Base-by-base conservation (phyloP, 2,888 invertebrate species). In the Apodemia duryi region DNA sequence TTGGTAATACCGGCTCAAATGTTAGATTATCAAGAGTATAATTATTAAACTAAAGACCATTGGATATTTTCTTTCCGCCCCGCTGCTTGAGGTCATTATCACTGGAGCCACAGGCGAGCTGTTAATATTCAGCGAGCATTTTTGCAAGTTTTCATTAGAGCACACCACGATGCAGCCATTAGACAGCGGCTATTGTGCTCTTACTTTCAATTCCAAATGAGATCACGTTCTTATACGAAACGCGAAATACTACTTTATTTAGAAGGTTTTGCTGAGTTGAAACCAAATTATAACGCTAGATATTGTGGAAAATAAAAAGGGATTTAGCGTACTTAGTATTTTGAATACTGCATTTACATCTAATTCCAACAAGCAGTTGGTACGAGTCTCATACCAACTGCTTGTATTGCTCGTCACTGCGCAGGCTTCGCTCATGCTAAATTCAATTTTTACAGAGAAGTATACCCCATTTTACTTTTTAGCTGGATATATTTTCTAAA, bases 161-260 rank as follows among this genome's bases (percentile, higher is more conserved):
- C 7, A 35, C 32, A 35, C 13, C 32, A 35, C 32, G 57, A 13
- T 60, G 57, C 35, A 32, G 54, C 57, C 57, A 60, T 60, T 60
- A 60, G 13, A 35, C 13, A n/a, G 57, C 32, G 57, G 57, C 57
- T 13, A 60, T 60, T 32, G 57, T 60, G 57, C n/a, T 60, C n/a
- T 60, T 32, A 60, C 57, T 60, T 60, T 35, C 57, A 60, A 60
- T 60, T 60, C 57, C 57, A 60, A 60, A 60, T 60, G 57, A 60
- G 57, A 35, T 60, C 57, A 60, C 57, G 57, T 57, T 35, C 32
- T 6, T 60, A 32, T 60, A 60, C 57, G 6, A 60, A 60, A 60
- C 35, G 57, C 57, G 6, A 60, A 60, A 60, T 32, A 57, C 57
- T 10, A 57, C 57, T 57, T 57, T 32, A 57, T 32, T 57, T 13